Evolutionary conservation across 2,113 vertebrate genomes (phyloP), one percentile per base, ranked within the genome.

Genomic region (Brachirus orientalis): DNA sequence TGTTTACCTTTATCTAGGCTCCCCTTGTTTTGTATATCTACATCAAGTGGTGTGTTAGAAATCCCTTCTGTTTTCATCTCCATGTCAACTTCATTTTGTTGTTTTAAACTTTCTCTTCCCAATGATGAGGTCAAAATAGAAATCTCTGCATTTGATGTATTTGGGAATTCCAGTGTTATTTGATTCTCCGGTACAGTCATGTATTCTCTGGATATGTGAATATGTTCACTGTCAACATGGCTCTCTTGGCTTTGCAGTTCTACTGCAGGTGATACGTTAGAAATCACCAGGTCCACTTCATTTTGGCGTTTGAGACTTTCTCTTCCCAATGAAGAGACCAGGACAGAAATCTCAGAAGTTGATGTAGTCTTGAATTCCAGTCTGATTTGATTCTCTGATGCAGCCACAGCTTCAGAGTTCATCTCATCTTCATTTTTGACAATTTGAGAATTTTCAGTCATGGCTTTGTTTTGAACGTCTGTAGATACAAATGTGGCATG

Each of bases 201-300:
- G 28, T 28, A 28, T 28, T 1, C 28, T 28, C 28, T 28, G 28
- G 28, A 28, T 28, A 28, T 28, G 28, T 28, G 3, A 28, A 6
- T 28, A 28, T 3, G 28, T 28, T 28, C 28, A 28, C 28, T 28
- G 6, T 28, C 28, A 28, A 4, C 6, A 28, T 28, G 28, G 28
- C 3, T 1, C 28, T 28, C 28, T 28, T 35, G 36, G 47, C 12
- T 12, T 20, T 69, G 38, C 9, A 40, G 28, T 51, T 63, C 72
- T 1, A 56, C 43, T 20, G 3, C 16, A 36, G 41, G 37, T 28
- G 43, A 12, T 28, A 20, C 10, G 17, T 16, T 61, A 50, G 61
- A 47, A 47, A 19, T 47, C 46, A 44, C 46, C 35, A 69, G 16
- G 6, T 72, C 33, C 19, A 59, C 62, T 50, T 72, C 68, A 17